A percentile compares a stretch with the other conserved stretches of the same genome.
phyloP scores from a whole-genome alignment of 2,113 vertebrate genomes.

The Chiloscyllium plagiosum region DNA sequence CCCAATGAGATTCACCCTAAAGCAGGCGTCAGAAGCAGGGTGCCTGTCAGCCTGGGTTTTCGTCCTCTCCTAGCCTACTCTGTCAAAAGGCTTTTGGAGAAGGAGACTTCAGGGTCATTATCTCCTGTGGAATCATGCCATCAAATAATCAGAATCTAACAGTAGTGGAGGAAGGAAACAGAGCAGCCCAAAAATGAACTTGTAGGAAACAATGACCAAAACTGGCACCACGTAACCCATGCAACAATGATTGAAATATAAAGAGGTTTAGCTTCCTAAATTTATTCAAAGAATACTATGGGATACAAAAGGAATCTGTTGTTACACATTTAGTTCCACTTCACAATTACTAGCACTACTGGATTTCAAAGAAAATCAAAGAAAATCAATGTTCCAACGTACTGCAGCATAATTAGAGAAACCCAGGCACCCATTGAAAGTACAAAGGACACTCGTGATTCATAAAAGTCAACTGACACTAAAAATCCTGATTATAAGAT shows the following conservation, averaged over 20 bases:
- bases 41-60: no score
- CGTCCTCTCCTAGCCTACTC: no score
- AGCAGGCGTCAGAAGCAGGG: no score
- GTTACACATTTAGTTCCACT: not conserved
- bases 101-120: not conserved
- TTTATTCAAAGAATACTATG: not conserved
- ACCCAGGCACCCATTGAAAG: not conserved
- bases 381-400: not conserved
- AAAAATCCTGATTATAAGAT: not conserved
- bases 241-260: conserved; percentile 1
- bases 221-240: not conserved
- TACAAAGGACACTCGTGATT: not conserved
- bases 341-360: not conserved
- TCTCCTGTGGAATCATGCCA: not conserved
- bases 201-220: not conserved
- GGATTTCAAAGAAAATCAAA: not conserved
- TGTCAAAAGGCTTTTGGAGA: no score
- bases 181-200: not conserved
- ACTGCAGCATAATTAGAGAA: not conserved
- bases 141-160: not conserved
- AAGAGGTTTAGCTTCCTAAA: not conserved
- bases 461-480: not conserved
- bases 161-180: not conserved
- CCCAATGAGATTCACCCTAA: no score
- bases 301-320: not conserved